These are phyloP conservation scores for Bradypodion ventrale DNA, from an alignment of 2,797 vertebrate species.

Conservation along the genomic window DNA sequence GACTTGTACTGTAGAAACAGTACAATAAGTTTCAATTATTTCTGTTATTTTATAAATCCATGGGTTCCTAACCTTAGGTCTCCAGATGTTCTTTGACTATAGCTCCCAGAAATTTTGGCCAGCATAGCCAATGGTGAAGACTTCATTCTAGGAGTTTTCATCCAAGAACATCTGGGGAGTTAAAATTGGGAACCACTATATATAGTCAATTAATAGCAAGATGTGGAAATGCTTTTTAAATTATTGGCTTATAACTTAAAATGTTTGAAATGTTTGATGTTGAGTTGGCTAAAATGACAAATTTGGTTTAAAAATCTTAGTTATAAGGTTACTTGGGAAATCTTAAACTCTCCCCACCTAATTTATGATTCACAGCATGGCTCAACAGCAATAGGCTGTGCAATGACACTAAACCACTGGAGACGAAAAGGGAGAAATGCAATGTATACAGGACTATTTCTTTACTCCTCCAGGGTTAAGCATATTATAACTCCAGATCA, in stretches of 20 bases:
- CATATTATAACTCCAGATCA: slow-evolving; percentile 8
- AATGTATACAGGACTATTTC: not conserved
- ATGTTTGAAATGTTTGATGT: slow-evolving; percentile 26
- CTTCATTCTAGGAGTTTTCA: too few species aligned
- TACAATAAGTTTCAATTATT: slow-evolving; percentile 55
- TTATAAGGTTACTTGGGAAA: slow-evolving; percentile 19
- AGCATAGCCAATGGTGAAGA: too few species aligned
- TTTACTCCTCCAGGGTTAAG: not conserved
- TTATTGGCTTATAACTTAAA: slow-evolving; percentile 21
- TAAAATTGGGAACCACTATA: too few species aligned
- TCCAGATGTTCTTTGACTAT: too few species aligned
- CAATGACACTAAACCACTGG: slow-evolving; percentile 6
- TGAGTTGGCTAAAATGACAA: slow-evolving; percentile 62
- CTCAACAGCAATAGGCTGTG: not conserved
- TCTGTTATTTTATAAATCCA: slow-evolving; percentile 52
- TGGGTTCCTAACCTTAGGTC: too few species aligned
- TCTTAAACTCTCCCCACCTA: slow-evolving; percentile 13
- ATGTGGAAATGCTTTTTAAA: slow-evolving; percentile 54
- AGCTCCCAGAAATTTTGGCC: too few species aligned
- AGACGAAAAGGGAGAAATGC: slow-evolving; percentile 9
- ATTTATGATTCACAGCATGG: not conserved
- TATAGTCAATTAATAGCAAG: slow-evolving; percentile 55
- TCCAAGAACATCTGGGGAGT: too few species aligned
- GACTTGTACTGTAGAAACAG: slow-evolving; percentile 52
- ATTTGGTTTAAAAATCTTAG: not conserved